Evolutionary conservation across 2,113 vertebrate genomes (phyloP), one percentile per base, ranked within the genome.

Genomic region (Tympanuchus pallidicinctus): DNA sequence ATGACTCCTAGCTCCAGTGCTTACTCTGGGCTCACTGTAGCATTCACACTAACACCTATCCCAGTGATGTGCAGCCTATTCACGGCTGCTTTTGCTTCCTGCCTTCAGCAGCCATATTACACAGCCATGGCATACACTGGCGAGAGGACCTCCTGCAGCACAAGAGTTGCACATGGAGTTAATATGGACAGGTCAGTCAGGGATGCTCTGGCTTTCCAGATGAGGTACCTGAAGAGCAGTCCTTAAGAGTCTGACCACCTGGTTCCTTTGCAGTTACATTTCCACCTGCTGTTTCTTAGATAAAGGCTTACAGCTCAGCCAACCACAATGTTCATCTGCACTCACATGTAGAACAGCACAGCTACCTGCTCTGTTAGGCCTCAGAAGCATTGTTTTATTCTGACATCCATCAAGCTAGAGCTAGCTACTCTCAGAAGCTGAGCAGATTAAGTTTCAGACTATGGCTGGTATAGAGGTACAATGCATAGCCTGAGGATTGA

Each of bases 371-470:
- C 48, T 38, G 22, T 20, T 34, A 66, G 36, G 64, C 42, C 45
- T 70, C 50, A 82, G 42, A 21, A 78, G 38, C 61, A 60, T 1
- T 28, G 28, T 65, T 82, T 61, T 28, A 72, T 40, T 88, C 42
- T 11, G 6, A 73, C 27, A 76, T 50, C 50, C n/a, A 64, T 21
- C 66, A 61, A 52, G 66, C 63, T 40, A 59, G 48, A 34, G 69
- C 48, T 86, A 94, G 70, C 34, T 80, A 16, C 18, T 89, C 69
- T 92, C 63, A 86, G 50, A 81, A 95, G 70, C 56, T 25, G 17
- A 76, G 17, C 1, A 47, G 91, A 86, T 86, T 72, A 82, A 74
- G 36, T 96, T 94, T 96, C 89, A 94, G 47, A 50, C 78, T 56
- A 36, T 16, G 76, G 61, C 70, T 83, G n/a, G 59, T 40, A 5